Conservation (phyloP, 1,140 invertebrate species). For the Maniola jurtina region DNA sequence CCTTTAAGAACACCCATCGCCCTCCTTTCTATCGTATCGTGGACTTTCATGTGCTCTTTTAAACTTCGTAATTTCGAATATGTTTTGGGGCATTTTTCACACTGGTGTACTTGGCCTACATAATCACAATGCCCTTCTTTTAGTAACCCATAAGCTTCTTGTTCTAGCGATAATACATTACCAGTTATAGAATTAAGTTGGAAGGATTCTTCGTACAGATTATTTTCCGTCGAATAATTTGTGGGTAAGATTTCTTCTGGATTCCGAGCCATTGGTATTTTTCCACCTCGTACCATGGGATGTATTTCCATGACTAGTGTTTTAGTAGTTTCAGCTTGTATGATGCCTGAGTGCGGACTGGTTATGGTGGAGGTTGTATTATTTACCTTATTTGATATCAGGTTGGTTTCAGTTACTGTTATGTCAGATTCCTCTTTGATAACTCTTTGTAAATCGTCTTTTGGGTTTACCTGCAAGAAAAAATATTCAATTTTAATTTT, state of each 20-base stretch:
- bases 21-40: conserved; percentile 54
- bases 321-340: conserved; percentile 55
- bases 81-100: conserved; percentile 57
- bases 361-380: conserved; percentile 63
- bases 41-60: conserved; percentile 49
- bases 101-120: conserved; percentile 29
- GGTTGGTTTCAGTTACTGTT: conserved; percentile 62
- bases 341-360: conserved; percentile 49
- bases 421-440: conserved; percentile 60
- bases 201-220: conserved; percentile 50
- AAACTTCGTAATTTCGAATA: conserved; percentile 36
- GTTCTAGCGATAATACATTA: conserved; percentile 61
- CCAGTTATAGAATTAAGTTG: conserved; percentile 72
- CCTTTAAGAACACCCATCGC: conserved; percentile 51
- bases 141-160: conserved; percentile 65
- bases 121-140: conserved; percentile 34
- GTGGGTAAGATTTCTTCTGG: conserved; percentile 67
- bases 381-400: conserved; percentile 68
- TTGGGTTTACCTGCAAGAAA: conserved; percentile 12
- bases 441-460: conserved; percentile 33
- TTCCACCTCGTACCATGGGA: conserved; percentile 43
- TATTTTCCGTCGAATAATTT: conserved; percentile 27
- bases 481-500: background rate
- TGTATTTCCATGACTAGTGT: conserved; percentile 69
- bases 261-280: conserved; percentile 39